phyloP scores from a whole-genome alignment of 2,888 invertebrate species.

The Copidosoma aretas region DNA sequence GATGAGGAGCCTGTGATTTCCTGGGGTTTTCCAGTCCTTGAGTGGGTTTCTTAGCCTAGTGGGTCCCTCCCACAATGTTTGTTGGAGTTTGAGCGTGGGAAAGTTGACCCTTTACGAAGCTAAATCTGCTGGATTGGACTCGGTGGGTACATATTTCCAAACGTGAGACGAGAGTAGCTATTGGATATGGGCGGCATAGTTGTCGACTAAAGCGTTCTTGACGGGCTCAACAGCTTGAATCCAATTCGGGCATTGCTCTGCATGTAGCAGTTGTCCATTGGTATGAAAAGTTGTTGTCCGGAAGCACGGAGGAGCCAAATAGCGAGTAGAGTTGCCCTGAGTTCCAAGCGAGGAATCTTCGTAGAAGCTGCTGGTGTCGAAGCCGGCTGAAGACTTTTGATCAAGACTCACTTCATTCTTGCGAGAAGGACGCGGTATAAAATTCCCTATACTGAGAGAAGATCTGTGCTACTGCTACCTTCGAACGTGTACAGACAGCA shows the following conservation, averaged over 20 bases:
- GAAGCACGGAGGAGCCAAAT: not conserved
- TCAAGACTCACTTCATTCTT: slow-evolving; percentile 11
- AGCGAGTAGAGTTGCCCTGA: slow-evolving; percentile 3
- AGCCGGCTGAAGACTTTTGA: not conserved
- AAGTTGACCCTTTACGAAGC: not conserved
- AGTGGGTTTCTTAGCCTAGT: no score
- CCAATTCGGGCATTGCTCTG: slow-evolving; percentile 16
- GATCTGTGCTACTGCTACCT: no score
- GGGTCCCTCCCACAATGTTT: not conserved
- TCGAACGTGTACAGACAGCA: no score
- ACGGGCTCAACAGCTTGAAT: not conserved
- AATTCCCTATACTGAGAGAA: no score
- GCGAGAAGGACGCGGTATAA: not conserved
- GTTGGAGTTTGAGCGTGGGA: not conserved
- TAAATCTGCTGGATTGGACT: slow-evolving; percentile 17
- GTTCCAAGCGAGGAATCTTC: slow-evolving; percentile 15
- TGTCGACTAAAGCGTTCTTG: slow-evolving; percentile 11
- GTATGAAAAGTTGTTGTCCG: not conserved
- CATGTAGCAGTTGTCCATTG: not conserved
- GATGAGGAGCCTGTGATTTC: no score
- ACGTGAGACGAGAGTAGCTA: not conserved
- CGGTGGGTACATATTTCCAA: slow-evolving; percentile 4
- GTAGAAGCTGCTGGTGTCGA: not conserved
- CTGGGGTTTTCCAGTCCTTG: no score
- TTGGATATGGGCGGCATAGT: slow-evolving; percentile 15